These are phyloP conservation scores for Drosophila paranaensis DNA, from an alignment of 2,888 invertebrate genomes.

Conservation along the genomic window DNA sequence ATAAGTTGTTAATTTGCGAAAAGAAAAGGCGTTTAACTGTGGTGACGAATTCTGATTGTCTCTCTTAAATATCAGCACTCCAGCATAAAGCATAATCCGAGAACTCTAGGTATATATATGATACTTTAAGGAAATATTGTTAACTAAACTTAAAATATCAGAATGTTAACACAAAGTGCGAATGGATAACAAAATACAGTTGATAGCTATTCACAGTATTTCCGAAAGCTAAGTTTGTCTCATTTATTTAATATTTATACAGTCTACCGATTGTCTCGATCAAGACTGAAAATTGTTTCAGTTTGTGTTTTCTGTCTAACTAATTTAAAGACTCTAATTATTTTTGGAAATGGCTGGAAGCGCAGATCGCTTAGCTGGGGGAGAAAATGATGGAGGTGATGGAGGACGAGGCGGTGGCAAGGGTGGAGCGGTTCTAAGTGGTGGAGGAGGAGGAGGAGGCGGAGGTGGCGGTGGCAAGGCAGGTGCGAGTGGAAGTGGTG, in stretches of 20 bases:
- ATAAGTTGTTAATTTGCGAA: constrained; percentile 80
- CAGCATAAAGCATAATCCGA: constrained; percentile 6
- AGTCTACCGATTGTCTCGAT: background rate
- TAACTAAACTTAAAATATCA: too few species aligned
- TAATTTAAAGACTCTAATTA: constrained; percentile 8
- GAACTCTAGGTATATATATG: background rate
- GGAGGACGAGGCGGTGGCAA: background rate
- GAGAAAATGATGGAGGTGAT: constrained; percentile 5
- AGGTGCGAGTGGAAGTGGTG: background rate
- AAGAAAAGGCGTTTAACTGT: constrained; percentile 75
- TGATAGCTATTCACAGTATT: background rate
- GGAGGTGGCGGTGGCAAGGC: constrained; percentile 6
- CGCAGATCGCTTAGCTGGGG: background rate
- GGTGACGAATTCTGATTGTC: constrained; percentile 58
- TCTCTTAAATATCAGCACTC: constrained; percentile 34
- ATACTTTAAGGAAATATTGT: too few species aligned
- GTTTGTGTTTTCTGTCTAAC: constrained; percentile 29
- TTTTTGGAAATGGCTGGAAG: constrained; percentile 2
- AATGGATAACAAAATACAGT: too few species aligned
- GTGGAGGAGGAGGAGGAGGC: too few species aligned
- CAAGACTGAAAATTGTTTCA: background rate
- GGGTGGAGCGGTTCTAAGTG: too few species aligned
- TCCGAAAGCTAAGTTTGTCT: background rate
- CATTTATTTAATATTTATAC: background rate
- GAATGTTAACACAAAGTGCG: too few species aligned